Conservation (phyloP, 2,888 invertebrate species). For the Lagria hirta region DNA sequence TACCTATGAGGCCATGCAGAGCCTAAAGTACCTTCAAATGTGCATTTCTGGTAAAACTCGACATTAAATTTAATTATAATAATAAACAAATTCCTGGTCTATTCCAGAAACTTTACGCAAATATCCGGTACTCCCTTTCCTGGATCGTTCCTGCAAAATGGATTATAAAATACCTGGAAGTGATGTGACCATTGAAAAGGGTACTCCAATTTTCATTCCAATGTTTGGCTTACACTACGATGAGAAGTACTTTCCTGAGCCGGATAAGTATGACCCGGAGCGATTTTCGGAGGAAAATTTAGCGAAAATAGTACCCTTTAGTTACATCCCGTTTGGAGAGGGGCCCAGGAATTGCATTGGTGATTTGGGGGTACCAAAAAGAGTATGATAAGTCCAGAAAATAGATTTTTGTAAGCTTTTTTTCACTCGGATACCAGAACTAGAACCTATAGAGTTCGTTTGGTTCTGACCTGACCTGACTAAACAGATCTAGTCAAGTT, state of each 20-base stretch:
- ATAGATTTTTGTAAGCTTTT: neutral
- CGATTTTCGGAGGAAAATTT: slow-evolving; percentile 37
- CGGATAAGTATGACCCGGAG: slow-evolving; percentile 40
- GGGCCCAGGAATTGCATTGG: slow-evolving; percentile 43
- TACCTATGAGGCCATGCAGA: slow-evolving; percentile 58
- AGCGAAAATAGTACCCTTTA: slow-evolving; percentile 32
- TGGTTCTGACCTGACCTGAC: too few relatives aligned
- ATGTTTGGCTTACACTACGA: slow-evolving; percentile 39
- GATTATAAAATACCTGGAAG: slow-evolving; percentile 50
- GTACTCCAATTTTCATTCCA: slow-evolving; percentile 34
- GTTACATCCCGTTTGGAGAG: slow-evolving; percentile 41
- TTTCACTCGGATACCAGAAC: neutral
- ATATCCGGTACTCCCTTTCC: slow-evolving; percentile 28
- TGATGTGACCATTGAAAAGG: slow-evolving; percentile 48
- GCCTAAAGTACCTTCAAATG: slow-evolving; percentile 57
- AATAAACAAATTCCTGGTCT: neutral
- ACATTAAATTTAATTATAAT: neutral
- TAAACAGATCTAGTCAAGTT: too few relatives aligned
- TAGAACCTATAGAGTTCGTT: neutral
- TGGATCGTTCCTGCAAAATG: slow-evolving; percentile 25
- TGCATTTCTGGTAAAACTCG: slow-evolving; percentile 24
- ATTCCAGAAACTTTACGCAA: slow-evolving; percentile 39
- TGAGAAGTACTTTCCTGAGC: slow-evolving; percentile 41
- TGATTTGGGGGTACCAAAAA: too few relatives aligned
- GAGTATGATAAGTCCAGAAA: neutral